phyloP scores from a whole-genome alignment of 1,140 invertebrate species.

The Drosophila grimshawi region DNA sequence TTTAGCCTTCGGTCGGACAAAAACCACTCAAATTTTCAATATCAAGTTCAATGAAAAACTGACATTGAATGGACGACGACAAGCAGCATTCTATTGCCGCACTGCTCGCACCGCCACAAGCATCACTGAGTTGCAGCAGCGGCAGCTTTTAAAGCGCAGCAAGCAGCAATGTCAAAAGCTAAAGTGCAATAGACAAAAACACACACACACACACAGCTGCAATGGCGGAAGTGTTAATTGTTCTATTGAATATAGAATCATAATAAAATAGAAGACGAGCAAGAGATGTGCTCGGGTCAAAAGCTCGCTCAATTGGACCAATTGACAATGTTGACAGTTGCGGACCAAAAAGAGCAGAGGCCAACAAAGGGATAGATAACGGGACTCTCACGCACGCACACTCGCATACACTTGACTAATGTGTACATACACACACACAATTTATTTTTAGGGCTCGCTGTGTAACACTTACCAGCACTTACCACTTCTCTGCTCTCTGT shows the following conservation, averaged over 20 bases:
- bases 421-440: constrained; percentile 5
- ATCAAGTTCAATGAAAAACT: constrained; percentile 80
- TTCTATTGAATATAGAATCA: constrained; percentile 44
- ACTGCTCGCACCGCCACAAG: neutral
- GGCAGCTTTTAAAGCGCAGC: constrained; percentile 41
- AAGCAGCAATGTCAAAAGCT: constrained; percentile 53
- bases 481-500: constrained; percentile 4
- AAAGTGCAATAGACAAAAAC: constrained; percentile 45
- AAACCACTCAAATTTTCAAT: constrained; percentile 61
- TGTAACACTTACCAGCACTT: constrained; percentile 40
- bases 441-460: constrained; percentile 34
- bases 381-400: constrained; percentile 29
- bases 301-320: constrained; percentile 71
- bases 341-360: constrained; percentile 27
- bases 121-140: neutral
- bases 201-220: neutral
- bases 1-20: constrained; percentile 33
- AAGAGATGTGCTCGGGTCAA: constrained; percentile 42
- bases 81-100: neutral
- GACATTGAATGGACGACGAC: constrained; percentile 55
- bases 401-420: neutral
- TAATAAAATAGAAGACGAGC: constrained; percentile 15
- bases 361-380: constrained; percentile 50
- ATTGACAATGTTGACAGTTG: constrained; percentile 50
- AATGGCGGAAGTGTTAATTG: constrained; percentile 2